Percentiles rank a stretch among this genome's conserved stretches.
Conservation (phyloP, 2,888 invertebrate genomes). For the Hymenopus coronatus region DNA sequence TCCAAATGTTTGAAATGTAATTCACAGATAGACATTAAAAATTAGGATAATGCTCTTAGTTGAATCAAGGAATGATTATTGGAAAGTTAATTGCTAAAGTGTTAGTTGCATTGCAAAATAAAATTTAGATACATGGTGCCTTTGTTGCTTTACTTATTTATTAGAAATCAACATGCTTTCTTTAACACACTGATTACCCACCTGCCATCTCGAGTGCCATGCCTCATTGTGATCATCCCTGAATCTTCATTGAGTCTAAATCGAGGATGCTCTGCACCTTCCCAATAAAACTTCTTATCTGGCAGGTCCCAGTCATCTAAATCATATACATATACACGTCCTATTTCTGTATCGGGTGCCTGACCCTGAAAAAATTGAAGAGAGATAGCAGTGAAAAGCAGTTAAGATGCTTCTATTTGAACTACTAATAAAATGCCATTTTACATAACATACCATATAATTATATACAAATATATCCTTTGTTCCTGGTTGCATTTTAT, state of each 20-base stretch:
- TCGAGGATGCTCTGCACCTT: constrained; percentile 77
- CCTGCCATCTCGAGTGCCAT: constrained; percentile 83
- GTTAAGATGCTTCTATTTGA: too few relatives aligned
- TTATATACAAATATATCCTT: constrained; percentile 97
- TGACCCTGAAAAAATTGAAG: constrained; percentile 60
- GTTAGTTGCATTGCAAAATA: too few relatives aligned
- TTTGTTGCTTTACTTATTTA: too few relatives aligned
- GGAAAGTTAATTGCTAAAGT: too few relatives aligned
- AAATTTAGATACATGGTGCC: too few relatives aligned
- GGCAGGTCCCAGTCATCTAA: constrained; percentile 98
- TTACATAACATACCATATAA: constrained; percentile 61
- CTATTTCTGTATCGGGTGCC: constrained; percentile 87
- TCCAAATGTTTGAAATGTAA: too few relatives aligned
- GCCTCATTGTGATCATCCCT: constrained; percentile 94
- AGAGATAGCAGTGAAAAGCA: background rate
- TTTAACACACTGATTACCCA: constrained; percentile 39
- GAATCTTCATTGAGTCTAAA: constrained; percentile 88
- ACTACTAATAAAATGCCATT: too few relatives aligned
- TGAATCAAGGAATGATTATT: too few relatives aligned
- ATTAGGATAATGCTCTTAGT: too few relatives aligned
- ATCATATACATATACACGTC: constrained; percentile 95
- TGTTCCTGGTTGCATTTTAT: constrained; percentile 96
- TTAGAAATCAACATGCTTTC: too few relatives aligned
- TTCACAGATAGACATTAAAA: too few relatives aligned
- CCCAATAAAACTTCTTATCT: constrained; percentile 97